Conservation (phyloP, 2,797 vertebrate genomes). For the Acanthornis magna region DNA sequence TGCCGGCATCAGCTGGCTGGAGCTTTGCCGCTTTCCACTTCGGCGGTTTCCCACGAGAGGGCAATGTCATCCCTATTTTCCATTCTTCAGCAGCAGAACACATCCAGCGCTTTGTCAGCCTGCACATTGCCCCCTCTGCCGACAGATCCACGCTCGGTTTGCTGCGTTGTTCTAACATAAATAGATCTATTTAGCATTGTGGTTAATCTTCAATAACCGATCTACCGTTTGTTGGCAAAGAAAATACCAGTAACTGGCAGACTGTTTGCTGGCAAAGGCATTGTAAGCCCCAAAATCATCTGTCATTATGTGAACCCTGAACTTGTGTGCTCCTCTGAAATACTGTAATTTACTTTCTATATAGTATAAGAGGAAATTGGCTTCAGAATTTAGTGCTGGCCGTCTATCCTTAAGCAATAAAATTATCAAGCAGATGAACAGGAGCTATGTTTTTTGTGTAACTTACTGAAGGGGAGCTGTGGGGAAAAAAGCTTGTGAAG, state of each 20-base stretch:
- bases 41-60: conserved; percentile 53
- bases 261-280: not conserved
- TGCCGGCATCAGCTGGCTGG: too few species aligned
- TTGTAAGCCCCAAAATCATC: not conserved
- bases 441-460: not conserved
- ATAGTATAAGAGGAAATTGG: not conserved
- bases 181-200: not conserved
- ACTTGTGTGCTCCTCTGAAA: not conserved
- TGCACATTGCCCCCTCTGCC: not conserved
- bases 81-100: not conserved
- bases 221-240: not conserved
- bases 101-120: not conserved
- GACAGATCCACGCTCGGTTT: not conserved
- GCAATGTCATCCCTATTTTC: conserved; percentile 42
- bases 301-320: not conserved
- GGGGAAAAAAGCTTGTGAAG: rapidly evolving
- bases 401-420: not conserved
- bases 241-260: not conserved
- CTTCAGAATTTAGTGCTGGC: not conserved
- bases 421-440: not conserved
- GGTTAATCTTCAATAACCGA: not conserved
- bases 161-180: not conserved
- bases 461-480: too few species aligned
- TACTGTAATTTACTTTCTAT: not conserved
- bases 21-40: not conserved